Base-by-base conservation (phyloP, 2,888 invertebrate genomes). In the Cyaniris semiargus region DNA sequence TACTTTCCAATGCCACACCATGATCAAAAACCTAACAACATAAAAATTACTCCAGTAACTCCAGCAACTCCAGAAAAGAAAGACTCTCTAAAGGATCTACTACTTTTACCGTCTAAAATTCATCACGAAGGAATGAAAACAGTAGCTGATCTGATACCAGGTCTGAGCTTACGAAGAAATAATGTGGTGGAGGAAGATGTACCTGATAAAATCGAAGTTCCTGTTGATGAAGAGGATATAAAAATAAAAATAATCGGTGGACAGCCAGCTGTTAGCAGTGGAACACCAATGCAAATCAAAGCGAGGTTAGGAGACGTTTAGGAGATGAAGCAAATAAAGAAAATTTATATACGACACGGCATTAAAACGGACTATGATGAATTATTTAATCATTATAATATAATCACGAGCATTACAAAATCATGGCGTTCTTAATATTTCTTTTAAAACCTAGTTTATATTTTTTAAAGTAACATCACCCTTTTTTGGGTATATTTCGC, bases 201-300 rank as follows among this genome's bases (percentile, higher is more conserved):
- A 38, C 34, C 71, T 72, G 21, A 44, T 44, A 44, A 44, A 21
- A 72, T 21, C 38, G 44, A 72, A 5, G 44, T 31, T 66, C 66
- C 66, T 23, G 38, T 6, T 44, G 44, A 44, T 44, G 53, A 74
- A 53, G 44, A 72, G 44, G 74, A 53, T 8, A 53, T 74, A 23
- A 48, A 74, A 27, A 74, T 48, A 15, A 87, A 89, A 79, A 92
- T 93, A 10, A 85, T 93, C 48, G 93, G 93, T 3, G 93, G 93
- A 1, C 84, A 83, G 31, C 84, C 90, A 8, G 93, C 92, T 0
- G 90, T 88, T 0, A 85, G 88, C 6, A 93, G 91, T 79, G 93
- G 93, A 0, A 83, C 86, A 1, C 90, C 92, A 18, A 75, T 93
- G 1, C 88, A 81, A 77, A 86, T 82, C 70, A 91, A 84, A 79